Base-by-base conservation (phyloP, 2,888 invertebrate species). In the Ptilodon capucinus region DNA sequence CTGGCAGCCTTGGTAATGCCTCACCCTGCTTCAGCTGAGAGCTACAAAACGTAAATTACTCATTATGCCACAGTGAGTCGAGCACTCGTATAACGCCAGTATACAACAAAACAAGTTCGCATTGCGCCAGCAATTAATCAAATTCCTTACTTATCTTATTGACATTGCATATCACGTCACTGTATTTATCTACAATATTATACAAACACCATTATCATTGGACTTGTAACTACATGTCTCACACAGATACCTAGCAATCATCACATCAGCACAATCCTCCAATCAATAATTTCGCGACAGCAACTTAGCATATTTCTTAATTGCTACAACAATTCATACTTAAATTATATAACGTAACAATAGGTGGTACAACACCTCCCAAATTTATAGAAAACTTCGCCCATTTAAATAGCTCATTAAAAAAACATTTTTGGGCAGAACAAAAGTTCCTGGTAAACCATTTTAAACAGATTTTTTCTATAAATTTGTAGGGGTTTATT, bases 11-110 rank as follows among this genome's bases (percentile, higher is more conserved):
- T 64, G 71, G 66, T 47, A 52, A 69, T 60, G 67, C 66, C 65
- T 87, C 86, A 88, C 65, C 85, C 87, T 69, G 86, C 86, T 64
- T 85, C 87, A 69, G 85, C 74, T 63, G 82, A 67, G 68, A 60
- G 86, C 88, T 88, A 87, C 82, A 88, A 88, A 86, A 87, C 73
- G 79, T 80, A 85, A 86, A 86, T 73, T 81, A 66, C 70, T 79
- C 64, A 80, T 86, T 83, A 86, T 81, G 80, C 76, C 80, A 80
- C 74, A 73, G 70, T 78, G 74, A 73, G 79, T 75, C 74, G 72
- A 60, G 47, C 48, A 54, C 44, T 44, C 13, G 43, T 23, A 57
- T 42, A 44, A 49, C 42, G 14, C 54, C 39, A 52, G 39, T 41
- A 41, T 52, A 52, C 39, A 48, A 40, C 53, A 49, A 47, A 59